Conservation (phyloP, 37 sponge, comb jelly and placozoan genomes). For the Ephydatia muelleri region DNA sequence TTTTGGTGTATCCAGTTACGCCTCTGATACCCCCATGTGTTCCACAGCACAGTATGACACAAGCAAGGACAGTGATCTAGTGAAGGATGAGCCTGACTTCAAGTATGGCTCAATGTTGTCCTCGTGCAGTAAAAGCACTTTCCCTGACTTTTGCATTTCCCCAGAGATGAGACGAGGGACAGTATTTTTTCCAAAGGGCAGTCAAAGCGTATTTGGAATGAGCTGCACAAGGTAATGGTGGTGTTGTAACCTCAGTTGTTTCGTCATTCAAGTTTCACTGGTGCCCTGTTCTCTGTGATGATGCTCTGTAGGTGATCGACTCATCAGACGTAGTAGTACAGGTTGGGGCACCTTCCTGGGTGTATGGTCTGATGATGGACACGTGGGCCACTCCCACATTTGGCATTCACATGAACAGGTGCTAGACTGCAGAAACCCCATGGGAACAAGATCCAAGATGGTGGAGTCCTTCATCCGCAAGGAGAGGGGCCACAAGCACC, state of each 20-base stretch:
- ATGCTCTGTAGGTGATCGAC: slow-evolving; percentile 75
- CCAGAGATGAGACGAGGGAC: slow-evolving; percentile 82
- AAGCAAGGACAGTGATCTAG: slow-evolving; percentile 64
- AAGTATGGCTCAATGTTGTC: slow-evolving; percentile 44
- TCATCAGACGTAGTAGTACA: slow-evolving; percentile 91
- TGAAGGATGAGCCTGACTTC: slow-evolving; percentile 55
- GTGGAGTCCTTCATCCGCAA: slow-evolving; percentile 85
- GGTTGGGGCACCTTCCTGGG: slow-evolving; percentile 28
- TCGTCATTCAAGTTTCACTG: neutral
- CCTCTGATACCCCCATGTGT: neutral
- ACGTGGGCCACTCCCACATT: neutral
- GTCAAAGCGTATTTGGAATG: slow-evolving; percentile 94
- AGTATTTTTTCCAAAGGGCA: slow-evolving; percentile 91
- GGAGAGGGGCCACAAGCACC: slow-evolving; percentile 97
- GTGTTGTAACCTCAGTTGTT: neutral
- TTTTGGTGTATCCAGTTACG: neutral
- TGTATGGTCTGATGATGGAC: neutral
- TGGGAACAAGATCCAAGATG: slow-evolving; percentile 90
- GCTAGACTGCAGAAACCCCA: slow-evolving; percentile 94
- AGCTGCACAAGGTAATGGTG: slow-evolving; percentile 90
- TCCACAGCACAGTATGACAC: slow-evolving; percentile 49
- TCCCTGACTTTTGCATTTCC: neutral
- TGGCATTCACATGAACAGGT: slow-evolving; percentile 50
- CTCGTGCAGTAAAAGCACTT: neutral
- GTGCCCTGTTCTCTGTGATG: neutral